These are phyloP conservation scores for Amblyraja radiata DNA, from an alignment of 2,797 vertebrate species.

Conservation along the genomic window DNA sequence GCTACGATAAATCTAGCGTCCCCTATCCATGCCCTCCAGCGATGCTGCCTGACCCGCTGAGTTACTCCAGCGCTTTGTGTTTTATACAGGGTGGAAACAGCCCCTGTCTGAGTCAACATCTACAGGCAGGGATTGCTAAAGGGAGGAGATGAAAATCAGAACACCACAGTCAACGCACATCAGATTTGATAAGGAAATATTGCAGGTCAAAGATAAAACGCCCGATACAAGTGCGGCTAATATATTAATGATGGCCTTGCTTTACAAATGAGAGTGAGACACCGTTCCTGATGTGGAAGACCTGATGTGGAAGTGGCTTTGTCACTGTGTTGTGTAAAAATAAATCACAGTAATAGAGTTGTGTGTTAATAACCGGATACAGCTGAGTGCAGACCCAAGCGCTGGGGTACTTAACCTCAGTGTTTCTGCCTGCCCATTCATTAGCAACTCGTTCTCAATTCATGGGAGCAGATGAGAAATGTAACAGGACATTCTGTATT, in stretches of 20 bases:
- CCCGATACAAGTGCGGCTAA: not conserved
- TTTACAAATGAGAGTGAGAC: not conserved
- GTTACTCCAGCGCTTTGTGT: too few relatives aligned
- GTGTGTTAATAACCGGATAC: not conserved
- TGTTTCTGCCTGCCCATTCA: not conserved
- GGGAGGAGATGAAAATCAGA: not conserved
- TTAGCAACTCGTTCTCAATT: not conserved
- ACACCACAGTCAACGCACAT: not conserved
- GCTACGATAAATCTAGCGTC: too few relatives aligned
- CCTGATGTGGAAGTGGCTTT: not conserved
- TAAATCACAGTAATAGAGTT: conserved; percentile 9
- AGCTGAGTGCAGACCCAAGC: not conserved
- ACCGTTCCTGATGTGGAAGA: not conserved
- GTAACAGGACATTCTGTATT: not conserved
- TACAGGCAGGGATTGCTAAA: not conserved
- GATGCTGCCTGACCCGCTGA: too few relatives aligned
- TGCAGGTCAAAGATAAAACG: not conserved
- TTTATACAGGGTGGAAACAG: too few relatives aligned
- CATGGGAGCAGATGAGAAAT: not conserved
- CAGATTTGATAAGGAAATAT: not conserved
- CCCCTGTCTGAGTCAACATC: not conserved
- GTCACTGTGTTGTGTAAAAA: not conserved
- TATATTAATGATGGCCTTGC: not conserved
- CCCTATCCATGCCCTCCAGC: too few relatives aligned
- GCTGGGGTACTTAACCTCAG: not conserved